Evolutionary conservation across 2,113 vertebrate genomes (phyloP).

Genomic region (Oceanodroma tethys): DNA sequence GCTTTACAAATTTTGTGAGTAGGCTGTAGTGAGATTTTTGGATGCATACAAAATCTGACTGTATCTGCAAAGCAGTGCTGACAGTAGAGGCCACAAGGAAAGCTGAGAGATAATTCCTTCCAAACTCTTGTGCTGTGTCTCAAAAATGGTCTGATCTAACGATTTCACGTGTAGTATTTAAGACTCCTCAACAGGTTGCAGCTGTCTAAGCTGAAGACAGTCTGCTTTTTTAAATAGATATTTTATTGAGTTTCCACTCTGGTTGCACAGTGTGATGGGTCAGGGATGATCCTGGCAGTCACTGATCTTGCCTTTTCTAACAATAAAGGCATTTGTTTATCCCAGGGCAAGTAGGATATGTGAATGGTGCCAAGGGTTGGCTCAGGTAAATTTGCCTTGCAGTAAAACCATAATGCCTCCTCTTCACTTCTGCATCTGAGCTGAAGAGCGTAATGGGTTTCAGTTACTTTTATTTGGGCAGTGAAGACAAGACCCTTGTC

Average conservation of each 20-base stretch:
- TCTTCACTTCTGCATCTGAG: neutral
- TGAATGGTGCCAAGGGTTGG: neutral
- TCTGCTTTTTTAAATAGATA: neutral
- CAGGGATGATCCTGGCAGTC: neutral
- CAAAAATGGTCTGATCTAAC: neutral
- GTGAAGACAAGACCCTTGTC: constrained; percentile 31
- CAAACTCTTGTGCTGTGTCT: neutral
- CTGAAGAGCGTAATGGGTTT: constrained; percentile 3
- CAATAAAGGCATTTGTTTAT: neutral
- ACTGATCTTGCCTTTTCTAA: neutral
- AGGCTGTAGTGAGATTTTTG: neutral
- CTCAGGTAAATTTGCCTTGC: neutral
- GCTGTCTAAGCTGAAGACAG: neutral
- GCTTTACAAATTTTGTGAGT: neutral
- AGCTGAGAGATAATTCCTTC: neutral
- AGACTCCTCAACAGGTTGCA: neutral
- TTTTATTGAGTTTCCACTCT: neutral
- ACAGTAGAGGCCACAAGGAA: neutral
- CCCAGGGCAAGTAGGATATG: neutral
- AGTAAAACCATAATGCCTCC: neutral
- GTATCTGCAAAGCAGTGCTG: neutral
- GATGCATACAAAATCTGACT: neutral
- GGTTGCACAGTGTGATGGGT: neutral
- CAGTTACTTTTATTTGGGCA: neutral
- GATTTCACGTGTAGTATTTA: neutral